Percentiles rank a stretch among this genome's conserved stretches.
Conservation (phyloP, 2,797 vertebrate species). For the Crocodylus rhombifer region DNA sequence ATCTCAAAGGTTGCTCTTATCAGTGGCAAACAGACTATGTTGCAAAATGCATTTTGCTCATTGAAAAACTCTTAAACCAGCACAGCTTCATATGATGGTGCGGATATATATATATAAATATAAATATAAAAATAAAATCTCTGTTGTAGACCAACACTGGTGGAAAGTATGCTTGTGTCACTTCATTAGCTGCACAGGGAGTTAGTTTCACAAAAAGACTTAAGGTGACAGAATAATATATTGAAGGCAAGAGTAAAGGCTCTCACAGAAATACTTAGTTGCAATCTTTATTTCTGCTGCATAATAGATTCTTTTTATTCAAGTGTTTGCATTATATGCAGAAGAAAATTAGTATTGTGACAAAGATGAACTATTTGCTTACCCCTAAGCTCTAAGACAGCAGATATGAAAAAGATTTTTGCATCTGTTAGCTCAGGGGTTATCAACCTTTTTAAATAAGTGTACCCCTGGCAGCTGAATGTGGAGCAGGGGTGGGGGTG, state of each 20-base stretch:
- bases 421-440: too few species aligned
- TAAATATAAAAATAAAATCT: not conserved
- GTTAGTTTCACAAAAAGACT: not conserved
- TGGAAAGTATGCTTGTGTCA: not conserved
- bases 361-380: not conserved
- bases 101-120: not conserved
- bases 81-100: not conserved
- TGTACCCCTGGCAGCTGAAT: too few species aligned
- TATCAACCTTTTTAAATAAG: too few species aligned
- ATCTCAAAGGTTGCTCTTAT: not conserved
- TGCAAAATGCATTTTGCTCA: not conserved
- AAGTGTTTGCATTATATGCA: not conserved
- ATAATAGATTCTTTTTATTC: not conserved
- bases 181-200: not conserved
- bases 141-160: not conserved
- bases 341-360: not conserved
- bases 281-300: not conserved
- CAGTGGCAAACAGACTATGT: not conserved
- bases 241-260: not conserved
- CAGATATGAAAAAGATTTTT: not conserved
- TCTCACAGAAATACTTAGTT: not conserved
- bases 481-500: too few species aligned
- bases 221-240: not conserved
- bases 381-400: not conserved
- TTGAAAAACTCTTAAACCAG: not conserved